These are phyloP conservation scores for Drosophila littoralis DNA, from an alignment of 1,140 invertebrate species.

Conservation along the genomic window DNA sequence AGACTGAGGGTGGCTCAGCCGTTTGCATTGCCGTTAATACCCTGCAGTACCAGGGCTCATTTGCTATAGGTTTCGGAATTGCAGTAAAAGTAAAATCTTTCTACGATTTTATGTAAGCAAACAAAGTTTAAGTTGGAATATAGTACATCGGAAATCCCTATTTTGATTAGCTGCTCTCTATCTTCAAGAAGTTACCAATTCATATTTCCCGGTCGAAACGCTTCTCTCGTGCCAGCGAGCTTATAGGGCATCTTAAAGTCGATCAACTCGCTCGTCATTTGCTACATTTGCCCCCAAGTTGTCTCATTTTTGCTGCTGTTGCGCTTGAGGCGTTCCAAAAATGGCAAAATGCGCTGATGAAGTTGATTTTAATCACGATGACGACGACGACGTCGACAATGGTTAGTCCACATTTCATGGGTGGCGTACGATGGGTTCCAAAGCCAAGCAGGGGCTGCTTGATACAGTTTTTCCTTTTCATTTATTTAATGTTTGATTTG, in stretches of 20 bases:
- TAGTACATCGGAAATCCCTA: too few relatives aligned
- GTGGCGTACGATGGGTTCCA: background rate
- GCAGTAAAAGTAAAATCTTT: too few relatives aligned
- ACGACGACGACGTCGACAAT: conserved; percentile 28
- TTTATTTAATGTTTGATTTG: background rate
- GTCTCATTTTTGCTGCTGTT: conserved; percentile 33
- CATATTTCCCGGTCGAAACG: too few relatives aligned
- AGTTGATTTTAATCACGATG: conserved; percentile 55
- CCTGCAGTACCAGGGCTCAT: background rate
- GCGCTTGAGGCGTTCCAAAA: conserved; percentile 48
- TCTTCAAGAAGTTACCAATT: too few relatives aligned
- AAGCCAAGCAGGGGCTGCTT: background rate
- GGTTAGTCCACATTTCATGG: conserved; percentile 11
- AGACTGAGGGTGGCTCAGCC: conserved; percentile 19
- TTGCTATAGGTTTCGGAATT: too few relatives aligned
- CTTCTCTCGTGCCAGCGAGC: too few relatives aligned
- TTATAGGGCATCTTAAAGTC: conserved; percentile 13
- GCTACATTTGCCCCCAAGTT: conserved; percentile 16
- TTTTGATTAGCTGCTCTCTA: too few relatives aligned
- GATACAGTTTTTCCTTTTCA: background rate
- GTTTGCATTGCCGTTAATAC: background rate
- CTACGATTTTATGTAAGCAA: too few relatives aligned
- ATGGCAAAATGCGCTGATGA: conserved; percentile 51
- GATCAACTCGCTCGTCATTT: background rate
- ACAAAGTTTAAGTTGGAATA: too few relatives aligned